phyloP scores from a whole-genome alignment of 2,113 vertebrate genomes.

The Ictalurus punctatus region DNA sequence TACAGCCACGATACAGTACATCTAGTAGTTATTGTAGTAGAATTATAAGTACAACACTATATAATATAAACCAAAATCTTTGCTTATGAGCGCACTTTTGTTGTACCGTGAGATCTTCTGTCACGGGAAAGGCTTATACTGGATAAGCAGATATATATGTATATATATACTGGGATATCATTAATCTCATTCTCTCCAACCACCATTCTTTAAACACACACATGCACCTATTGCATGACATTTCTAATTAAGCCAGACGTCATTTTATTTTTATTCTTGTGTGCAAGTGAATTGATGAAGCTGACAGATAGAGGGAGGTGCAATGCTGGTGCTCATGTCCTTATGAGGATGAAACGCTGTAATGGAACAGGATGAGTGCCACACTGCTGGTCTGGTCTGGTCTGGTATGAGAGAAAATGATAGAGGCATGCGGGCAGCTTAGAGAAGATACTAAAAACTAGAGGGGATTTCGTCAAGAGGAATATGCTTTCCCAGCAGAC shows the following conservation, averaged over 20 bases:
- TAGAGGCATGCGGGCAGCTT: background rate
- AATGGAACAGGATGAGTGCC: background rate
- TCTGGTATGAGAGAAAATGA: constrained; percentile 16
- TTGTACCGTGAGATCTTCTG: background rate
- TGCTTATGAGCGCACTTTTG: background rate
- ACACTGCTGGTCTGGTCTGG: background rate
- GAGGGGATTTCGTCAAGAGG: background rate
- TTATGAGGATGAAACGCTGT: constrained; percentile 31
- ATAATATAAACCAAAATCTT: background rate
- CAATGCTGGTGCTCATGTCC: constrained; percentile 28
- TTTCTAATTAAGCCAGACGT: background rate
- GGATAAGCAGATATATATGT: too few relatives aligned
- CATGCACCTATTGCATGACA: background rate
- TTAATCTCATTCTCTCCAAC: background rate
- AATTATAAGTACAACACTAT: background rate
- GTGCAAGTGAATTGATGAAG: constrained; percentile 9
- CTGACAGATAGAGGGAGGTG: background rate
- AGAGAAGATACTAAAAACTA: constrained; percentile 11
- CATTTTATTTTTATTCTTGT: background rate
- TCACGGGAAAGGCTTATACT: background rate
- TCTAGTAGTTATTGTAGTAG: background rate
- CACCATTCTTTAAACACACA: background rate
- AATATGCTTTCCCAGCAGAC: constrained; percentile 5
- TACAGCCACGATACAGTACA: background rate
- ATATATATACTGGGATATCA: background rate